A percentile compares a stretch with the other conserved stretches of the same genome.
Evolutionary conservation across 2,113 vertebrate genomes (phyloP).

Genomic region (Eurypyga helias): DNA sequence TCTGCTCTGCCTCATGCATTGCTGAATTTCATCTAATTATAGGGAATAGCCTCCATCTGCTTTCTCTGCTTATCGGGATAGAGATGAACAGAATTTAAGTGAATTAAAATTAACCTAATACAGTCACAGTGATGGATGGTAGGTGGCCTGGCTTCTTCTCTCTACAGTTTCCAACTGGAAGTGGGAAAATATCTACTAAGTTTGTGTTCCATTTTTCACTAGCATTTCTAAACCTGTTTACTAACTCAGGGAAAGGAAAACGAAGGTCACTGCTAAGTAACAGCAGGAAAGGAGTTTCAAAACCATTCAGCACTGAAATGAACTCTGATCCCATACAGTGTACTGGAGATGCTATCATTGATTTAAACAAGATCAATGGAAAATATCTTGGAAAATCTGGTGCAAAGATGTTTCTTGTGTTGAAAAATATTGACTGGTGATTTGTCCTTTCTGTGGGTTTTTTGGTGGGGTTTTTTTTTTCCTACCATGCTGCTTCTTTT

Average conservation of each 20-base stretch:
- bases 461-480: background rate
- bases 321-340: background rate
- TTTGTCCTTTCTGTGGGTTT: background rate
- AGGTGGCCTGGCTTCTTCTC: background rate
- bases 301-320: background rate
- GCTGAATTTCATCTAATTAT: background rate
- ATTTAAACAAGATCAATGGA: background rate
- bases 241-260: background rate
- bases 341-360: background rate
- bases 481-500: background rate
- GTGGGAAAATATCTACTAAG: background rate
- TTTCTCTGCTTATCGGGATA: background rate
- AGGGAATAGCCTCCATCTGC: background rate
- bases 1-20: background rate
- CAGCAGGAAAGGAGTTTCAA: background rate
- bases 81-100: background rate
- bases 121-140: background rate
- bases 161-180: background rate
- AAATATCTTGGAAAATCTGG: background rate
- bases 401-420: background rate
- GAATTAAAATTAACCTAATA: slow-evolving; percentile 1
- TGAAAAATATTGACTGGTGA: background rate
- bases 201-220: background rate
- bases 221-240: background rate
- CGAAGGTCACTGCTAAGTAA: background rate